Percentiles rank a stretch among this genome's conserved stretches.
Evolutionary conservation across 2,888 invertebrate genomes (phyloP).

Genomic region (Sisyra nigra): DNA sequence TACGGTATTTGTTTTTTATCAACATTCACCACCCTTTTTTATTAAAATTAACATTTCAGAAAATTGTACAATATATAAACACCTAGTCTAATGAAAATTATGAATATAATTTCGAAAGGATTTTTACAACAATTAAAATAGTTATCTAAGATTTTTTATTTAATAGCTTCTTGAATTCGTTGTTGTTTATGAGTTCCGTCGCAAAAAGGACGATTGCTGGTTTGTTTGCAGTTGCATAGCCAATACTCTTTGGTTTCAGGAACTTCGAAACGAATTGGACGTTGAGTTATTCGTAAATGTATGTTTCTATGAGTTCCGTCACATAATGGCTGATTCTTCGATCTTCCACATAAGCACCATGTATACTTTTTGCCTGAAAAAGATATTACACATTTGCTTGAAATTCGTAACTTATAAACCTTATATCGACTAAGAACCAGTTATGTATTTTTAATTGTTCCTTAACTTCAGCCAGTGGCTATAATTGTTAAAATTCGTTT

Average conservation of each 20-base stretch:
- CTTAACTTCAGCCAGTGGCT: too few species aligned
- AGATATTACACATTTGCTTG: neutral
- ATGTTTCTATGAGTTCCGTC: conserved; percentile 79
- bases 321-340: conserved; percentile 84
- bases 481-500: too few species aligned
- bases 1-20: too few species aligned
- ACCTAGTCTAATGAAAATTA: too few species aligned
- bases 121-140: too few species aligned
- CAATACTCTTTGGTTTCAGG: conserved; percentile 82
- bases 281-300: conserved; percentile 51
- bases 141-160: neutral
- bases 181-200: conserved; percentile 82
- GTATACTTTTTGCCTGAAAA: conserved; percentile 51
- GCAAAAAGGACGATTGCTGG: conserved; percentile 84
- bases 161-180: conserved; percentile 40
- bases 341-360: conserved; percentile 93
- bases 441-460: too few species aligned
- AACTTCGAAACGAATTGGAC: conserved; percentile 71
- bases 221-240: conserved; percentile 98
- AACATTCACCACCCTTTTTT: too few species aligned
- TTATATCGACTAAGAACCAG: too few species aligned
- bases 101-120: too few species aligned
- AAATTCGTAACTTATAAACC: neutral
- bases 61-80: too few species aligned
- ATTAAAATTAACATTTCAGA: too few species aligned